Percentiles rank a stretch among this genome's conserved stretches.
These are phyloP conservation scores for Falco novaeseelandiae DNA, from an alignment of 2,797 vertebrate genomes.

Conservation along the genomic window DNA sequence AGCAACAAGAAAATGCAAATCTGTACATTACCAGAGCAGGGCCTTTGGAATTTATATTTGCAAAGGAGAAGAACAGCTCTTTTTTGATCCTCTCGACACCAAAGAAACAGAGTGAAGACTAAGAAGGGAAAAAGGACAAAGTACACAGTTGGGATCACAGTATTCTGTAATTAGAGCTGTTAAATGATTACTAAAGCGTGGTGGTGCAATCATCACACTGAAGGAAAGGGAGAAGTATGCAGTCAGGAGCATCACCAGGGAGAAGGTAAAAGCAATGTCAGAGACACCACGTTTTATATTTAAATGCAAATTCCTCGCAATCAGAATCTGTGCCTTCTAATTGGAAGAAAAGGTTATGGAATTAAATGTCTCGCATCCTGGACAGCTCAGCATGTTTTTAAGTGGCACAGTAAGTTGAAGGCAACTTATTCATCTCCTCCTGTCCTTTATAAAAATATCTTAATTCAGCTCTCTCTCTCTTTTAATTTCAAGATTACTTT, in stretches of 20 bases:
- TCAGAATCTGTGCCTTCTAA: background rate
- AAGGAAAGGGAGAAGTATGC: slow-evolving; percentile 23
- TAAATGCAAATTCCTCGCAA: slow-evolving; percentile 44
- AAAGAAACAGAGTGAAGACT: slow-evolving; percentile 8
- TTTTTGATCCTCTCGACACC: background rate
- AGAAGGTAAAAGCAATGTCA: slow-evolving; percentile 51
- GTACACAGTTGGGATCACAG: slow-evolving; percentile 58
- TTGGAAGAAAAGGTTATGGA: slow-evolving; percentile 19
- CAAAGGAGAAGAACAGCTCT: background rate
- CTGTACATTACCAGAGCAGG: slow-evolving; percentile 56
- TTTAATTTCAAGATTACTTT: background rate
- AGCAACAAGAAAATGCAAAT: background rate
- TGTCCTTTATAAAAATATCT: background rate
- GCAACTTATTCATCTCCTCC: background rate
- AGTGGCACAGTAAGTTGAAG: background rate
- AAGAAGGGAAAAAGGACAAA: slow-evolving; percentile 70
- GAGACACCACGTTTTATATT: background rate
- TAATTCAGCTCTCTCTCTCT: background rate
- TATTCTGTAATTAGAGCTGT: slow-evolving; percentile 68
- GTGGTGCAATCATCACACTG: slow-evolving; percentile 50
- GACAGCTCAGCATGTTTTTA: slow-evolving; percentile 29
- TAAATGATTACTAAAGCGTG: slow-evolving; percentile 63
- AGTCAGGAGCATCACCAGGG: slow-evolving; percentile 36
- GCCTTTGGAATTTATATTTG: slow-evolving; percentile 14
- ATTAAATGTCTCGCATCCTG: background rate